Conservation (phyloP, 2,797 vertebrate species). For the Callimico goeldii region DNA sequence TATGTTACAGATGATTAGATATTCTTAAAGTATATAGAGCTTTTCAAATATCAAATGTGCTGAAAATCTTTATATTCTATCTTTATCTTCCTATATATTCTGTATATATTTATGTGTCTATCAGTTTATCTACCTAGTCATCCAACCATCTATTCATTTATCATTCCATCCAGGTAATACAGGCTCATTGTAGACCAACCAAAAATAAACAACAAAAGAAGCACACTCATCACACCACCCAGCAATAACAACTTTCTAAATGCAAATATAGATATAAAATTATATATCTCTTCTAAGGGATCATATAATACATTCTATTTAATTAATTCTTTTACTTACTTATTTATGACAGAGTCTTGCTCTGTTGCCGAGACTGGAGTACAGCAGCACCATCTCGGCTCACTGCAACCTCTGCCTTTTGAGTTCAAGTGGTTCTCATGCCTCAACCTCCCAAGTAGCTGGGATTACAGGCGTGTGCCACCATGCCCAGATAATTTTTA, state of each 20-base stretch:
- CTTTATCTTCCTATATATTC: background rate
- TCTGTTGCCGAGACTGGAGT: background rate
- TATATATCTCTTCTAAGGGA: background rate
- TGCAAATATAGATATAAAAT: background rate
- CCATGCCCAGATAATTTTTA: background rate
- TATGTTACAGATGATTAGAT: background rate
- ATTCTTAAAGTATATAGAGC: background rate
- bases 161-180: background rate
- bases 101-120: background rate
- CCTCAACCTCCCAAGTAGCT: background rate
- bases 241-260: conserved; percentile 13
- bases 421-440: background rate
- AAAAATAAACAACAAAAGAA: conserved; percentile 1
- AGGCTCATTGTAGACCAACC: background rate
- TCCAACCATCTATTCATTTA: background rate
- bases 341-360: background rate
- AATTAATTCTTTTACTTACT: background rate
- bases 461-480: background rate
- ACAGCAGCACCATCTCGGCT: background rate
- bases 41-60: conserved; percentile 16
- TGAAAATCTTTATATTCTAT: background rate
- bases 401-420: background rate
- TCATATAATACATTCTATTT: background rate
- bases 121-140: background rate
- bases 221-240: background rate